Base-by-base conservation (phyloP, 2,797 vertebrate species). In the Myotis planiceps region DNA sequence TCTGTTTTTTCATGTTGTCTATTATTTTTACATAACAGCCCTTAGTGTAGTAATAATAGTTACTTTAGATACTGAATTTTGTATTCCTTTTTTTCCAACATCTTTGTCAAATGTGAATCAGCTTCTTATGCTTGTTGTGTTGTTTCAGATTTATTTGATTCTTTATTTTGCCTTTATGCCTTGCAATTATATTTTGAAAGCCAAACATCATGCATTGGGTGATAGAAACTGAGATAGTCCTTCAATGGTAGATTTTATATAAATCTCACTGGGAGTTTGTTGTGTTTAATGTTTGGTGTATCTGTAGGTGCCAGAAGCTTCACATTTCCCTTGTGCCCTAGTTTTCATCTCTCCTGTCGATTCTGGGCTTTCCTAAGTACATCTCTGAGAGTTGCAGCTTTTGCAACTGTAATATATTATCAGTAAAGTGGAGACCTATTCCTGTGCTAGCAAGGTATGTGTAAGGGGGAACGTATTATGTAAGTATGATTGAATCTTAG, bases 401-500 rank as follows among this genome's bases (percentile, higher is more conserved):
- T 95, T 88, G 45, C 63, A 84, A 3, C 6, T n/a, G 12, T 82
- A 88, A 85, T 88, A n/a, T 72, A 34, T 45, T 78, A 69, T 66
- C 90, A 86, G 58, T 83, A 18, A 45, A 71, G 16, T 34, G 2
- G 32, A 90, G 51, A 23, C 63, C 21, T 90, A 47, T 71, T 94
- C 69, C 55, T 90, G 29, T 39, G 9, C 68, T 80, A 71, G 49
- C 51, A 47, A 84, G 32, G 68, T 71, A 19, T 34, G 34, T 66
- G 58, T 83, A 75, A 47, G 47, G 51, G 66, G 51, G 69, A 93
- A 86, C 29, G 34, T 39, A 68, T 86, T 93, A 37, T 88, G 23
- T 85, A 91, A 55, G 60, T 68, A 15, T 37, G 68, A 91, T 95
- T 92, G 88, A 90, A 94, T 69, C 37, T 80, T 39, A 45, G 79